Base-by-base conservation (phyloP, 2,888 invertebrate genomes). In the Drosophila meridiana region DNA sequence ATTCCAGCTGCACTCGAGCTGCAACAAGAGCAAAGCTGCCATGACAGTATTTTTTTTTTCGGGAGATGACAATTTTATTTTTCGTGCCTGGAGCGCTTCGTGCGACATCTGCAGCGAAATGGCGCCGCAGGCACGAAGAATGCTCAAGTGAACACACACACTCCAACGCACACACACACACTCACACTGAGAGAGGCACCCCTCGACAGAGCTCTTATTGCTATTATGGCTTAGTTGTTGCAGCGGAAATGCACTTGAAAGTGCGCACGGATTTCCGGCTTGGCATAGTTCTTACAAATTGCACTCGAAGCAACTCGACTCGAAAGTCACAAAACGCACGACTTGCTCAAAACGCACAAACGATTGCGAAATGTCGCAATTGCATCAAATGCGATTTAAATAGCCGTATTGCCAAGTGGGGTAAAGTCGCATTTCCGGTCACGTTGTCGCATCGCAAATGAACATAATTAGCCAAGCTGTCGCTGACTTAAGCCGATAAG, bases 181-280 rank as follows among this genome's bases (percentile, higher is more conserved):
- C 26, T 14, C 55, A 36, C 13, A 42, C 45, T 9, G 8, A 26
- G 4, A 13, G 26, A n/a, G 45, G 26, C 30, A 30, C 50, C 7
- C 34, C 26, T 36, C 8, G 40, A 42, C 56, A 20, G 47, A 30
- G 47, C 34, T 52, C 38, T 42, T 53, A 47, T 38, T 62, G 48
- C 50, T 55, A 28, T 30, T 50, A 52, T 20, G 55, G 50, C 43
- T 73, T 36, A 50, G 58, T 34, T 70, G 66, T 66, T 66, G 77
- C 43, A 57, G 69, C 80, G 88, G 85, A 86, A 88, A 83, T 83
- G 88, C 86, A 86, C 74, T 87, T 73, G 75, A 85, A 83, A 75
- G 69, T 74, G 82, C 65, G 72, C 80, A 80, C 72, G 82, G 79
- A 85, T 83, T 88, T 85, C 86, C 88, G 80, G 82, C 60, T 57